A percentile compares a stretch with the other conserved stretches of the same genome.
Conservation (phyloP, 1,140 invertebrate genomes). For the Thaumatotibia leucotreta region DNA sequence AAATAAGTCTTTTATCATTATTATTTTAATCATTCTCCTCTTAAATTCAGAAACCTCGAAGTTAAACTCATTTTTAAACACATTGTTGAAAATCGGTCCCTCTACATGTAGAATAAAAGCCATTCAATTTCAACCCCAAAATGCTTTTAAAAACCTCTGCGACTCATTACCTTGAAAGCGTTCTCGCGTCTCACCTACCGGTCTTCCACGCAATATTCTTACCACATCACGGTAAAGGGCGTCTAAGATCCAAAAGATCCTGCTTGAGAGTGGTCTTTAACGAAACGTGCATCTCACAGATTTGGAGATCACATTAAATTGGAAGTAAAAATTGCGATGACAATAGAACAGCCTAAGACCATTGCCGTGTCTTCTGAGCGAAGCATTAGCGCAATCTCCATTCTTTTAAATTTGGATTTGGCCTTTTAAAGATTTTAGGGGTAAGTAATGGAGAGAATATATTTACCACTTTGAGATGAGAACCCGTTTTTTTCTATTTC, state of each 20-base stretch:
- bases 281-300: too few relatives aligned
- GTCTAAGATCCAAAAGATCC: too few relatives aligned
- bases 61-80: neutral
- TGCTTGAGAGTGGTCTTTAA: too few relatives aligned
- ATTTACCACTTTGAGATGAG: neutral
- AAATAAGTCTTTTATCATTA: too few relatives aligned
- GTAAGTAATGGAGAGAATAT: neutral
- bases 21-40: too few relatives aligned
- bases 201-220: neutral
- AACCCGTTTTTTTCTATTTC: too few relatives aligned
- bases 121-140: neutral
- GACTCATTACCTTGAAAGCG: neutral
- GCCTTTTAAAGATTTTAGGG: neutral
- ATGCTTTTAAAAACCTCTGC: neutral
- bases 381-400: constrained; percentile 7
- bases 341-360: too few relatives aligned
- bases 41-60: too few relatives aligned
- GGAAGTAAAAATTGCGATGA: too few relatives aligned
- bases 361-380: neutral
- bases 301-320: too few relatives aligned
- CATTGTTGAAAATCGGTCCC: neutral
- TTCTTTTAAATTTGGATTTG: constrained; percentile 6
- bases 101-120: constrained; percentile 1
- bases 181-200: neutral
- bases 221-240: neutral